A percentile compares a stretch with the other conserved stretches of the same genome.
Evolutionary conservation across 2,113 vertebrate genomes (phyloP).

Genomic region (Plestiodon gilberti): DNA sequence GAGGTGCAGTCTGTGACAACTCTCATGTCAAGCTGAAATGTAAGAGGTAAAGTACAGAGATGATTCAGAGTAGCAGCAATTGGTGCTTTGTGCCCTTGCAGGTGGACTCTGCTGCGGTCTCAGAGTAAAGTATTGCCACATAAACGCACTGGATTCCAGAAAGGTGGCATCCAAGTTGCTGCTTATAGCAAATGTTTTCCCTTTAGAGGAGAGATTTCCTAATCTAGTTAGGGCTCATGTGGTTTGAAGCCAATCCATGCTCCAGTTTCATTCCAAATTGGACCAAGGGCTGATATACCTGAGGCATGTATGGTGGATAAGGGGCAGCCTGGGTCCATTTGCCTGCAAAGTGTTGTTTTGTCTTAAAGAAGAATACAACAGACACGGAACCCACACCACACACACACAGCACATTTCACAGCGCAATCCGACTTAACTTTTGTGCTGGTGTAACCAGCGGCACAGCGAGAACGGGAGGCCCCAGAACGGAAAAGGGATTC

Average conservation of each 20-base stretch:
- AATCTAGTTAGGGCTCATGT: no score
- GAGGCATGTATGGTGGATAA: background rate
- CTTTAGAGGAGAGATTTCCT: background rate
- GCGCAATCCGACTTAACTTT: no score
- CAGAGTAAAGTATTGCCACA: background rate
- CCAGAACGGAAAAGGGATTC: no score
- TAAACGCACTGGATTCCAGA: background rate
- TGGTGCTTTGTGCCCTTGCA: background rate
- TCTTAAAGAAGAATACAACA: background rate
- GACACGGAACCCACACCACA: background rate
- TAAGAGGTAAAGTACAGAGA: no score
- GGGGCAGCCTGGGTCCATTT: background rate
- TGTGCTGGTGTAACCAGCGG: no score
- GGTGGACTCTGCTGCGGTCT: background rate
- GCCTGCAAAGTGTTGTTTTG: background rate
- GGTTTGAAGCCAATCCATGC: background rate
- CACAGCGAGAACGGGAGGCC: no score
- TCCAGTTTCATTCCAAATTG: background rate
- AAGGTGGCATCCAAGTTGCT: background rate
- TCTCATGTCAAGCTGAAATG: no score
- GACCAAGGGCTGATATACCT: background rate
- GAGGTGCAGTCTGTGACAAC: no score
- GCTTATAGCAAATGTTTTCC: background rate
- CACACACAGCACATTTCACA: background rate
- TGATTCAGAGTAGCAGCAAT: no score